Evolutionary conservation across 2,797 vertebrate genomes (phyloP).

Genomic region (Tokudaia muenninki): DNA sequence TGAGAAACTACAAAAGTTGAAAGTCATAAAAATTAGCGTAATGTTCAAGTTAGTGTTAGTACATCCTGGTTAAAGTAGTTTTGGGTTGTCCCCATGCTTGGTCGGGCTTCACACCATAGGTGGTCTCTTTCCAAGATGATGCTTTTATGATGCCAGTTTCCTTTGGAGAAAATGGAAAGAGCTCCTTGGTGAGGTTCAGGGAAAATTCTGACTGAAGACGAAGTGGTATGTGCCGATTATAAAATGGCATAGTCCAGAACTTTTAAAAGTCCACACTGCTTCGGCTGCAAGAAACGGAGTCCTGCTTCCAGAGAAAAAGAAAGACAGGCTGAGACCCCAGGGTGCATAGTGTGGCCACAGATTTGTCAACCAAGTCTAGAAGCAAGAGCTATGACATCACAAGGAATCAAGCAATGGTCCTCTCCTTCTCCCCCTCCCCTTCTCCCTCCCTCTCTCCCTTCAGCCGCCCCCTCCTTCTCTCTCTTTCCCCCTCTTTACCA

Average conservation of each 20-base stretch:
- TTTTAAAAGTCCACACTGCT: neutral
- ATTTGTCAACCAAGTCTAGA: neutral
- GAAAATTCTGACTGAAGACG: neutral
- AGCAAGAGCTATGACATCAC: neutral
- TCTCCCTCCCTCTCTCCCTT: fast-evolving
- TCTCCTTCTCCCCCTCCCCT: neutral
- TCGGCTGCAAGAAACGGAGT: neutral
- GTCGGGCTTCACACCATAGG: neutral
- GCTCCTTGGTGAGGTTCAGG: neutral
- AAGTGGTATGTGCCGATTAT: fast-evolving
- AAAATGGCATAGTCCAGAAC: neutral
- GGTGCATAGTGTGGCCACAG: neutral
- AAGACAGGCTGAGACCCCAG: neutral
- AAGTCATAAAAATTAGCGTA: neutral
- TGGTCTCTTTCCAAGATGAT: neutral
- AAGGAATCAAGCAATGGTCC: neutral
- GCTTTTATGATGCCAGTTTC: neutral
- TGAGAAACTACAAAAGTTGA: neutral
- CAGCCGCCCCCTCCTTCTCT: too few species aligned
- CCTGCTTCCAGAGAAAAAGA: neutral
- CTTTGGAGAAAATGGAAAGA: neutral
- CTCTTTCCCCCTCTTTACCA: neutral
- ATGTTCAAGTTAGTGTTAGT: neutral
- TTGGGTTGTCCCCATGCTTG: neutral
- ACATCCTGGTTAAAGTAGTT: neutral